These are phyloP conservation scores for Vanessa tameamea DNA, from an alignment of 1,140 invertebrate species.

Conservation along the genomic window DNA sequence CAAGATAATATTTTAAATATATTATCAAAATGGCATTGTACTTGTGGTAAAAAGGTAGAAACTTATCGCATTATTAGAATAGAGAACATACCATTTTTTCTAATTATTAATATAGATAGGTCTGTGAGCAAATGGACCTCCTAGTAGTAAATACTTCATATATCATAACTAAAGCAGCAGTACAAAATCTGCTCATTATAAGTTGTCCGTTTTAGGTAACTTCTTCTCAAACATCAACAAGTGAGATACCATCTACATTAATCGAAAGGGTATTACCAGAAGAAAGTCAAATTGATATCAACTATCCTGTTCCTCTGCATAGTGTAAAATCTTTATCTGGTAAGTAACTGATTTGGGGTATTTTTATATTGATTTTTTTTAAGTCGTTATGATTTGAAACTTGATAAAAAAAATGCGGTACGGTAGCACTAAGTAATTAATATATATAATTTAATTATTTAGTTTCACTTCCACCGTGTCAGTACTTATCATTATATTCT, in stretches of 20 bases:
- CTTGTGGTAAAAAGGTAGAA: slow-evolving; percentile 68
- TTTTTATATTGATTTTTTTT: too few relatives aligned
- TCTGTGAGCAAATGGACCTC: too few relatives aligned
- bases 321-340: slow-evolving; percentile 50
- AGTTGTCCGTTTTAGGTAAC: slow-evolving; percentile 43
- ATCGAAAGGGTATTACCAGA: slow-evolving; percentile 45
- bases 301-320: slow-evolving; percentile 52
- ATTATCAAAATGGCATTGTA: slow-evolving; percentile 72
- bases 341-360: slow-evolving; percentile 19
- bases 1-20: slow-evolving; percentile 73
- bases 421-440: too few relatives aligned
- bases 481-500: background rate
- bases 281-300: slow-evolving; percentile 37
- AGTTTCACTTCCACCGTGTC: too few relatives aligned
- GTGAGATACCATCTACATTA: slow-evolving; percentile 56
- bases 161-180: too few relatives aligned
- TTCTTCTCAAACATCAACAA: slow-evolving; percentile 67
- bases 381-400: too few relatives aligned
- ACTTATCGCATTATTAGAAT: background rate
- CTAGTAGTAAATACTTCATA: too few relatives aligned
- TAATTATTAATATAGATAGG: too few relatives aligned
- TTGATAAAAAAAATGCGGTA: too few relatives aligned
- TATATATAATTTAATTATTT: too few relatives aligned
- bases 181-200: too few relatives aligned
- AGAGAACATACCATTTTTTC: too few relatives aligned